Evolutionary conservation across 2,888 invertebrate species (phyloP).

Genomic region (Troilus luridus): DNA sequence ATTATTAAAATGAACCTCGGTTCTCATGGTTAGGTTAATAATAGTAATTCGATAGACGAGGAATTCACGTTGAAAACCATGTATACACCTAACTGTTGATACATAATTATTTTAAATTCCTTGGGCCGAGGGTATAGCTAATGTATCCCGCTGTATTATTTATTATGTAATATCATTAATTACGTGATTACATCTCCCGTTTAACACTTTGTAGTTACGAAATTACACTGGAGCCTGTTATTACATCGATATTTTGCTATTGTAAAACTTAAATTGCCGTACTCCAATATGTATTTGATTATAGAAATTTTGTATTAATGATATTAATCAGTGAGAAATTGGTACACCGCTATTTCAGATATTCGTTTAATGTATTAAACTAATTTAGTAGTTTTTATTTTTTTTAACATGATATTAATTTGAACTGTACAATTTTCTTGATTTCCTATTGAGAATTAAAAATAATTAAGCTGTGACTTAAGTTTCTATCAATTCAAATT

Average conservation of each 20-base stretch:
- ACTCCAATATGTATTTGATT: background rate
- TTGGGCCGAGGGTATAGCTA: background rate
- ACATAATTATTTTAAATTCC: conserved; percentile 4
- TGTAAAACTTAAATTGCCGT: background rate
- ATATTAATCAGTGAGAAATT: background rate
- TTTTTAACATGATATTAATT: background rate
- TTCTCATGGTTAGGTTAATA: background rate
- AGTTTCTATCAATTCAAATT: too few relatives aligned
- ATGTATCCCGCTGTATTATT: background rate
- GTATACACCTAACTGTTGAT: background rate
- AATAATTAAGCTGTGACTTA: too few relatives aligned
- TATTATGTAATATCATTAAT: conserved; percentile 3
- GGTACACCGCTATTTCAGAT: background rate
- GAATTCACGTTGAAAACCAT: background rate
- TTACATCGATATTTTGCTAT: background rate
- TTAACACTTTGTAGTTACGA: background rate
- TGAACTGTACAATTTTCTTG: background rate
- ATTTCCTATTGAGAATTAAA: too few relatives aligned
- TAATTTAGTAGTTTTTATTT: background rate
- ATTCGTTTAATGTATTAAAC: background rate
- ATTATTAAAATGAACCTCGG: too few relatives aligned
- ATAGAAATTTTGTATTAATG: background rate
- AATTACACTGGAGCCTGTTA: background rate
- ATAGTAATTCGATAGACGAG: background rate
- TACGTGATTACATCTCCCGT: background rate